These are phyloP conservation scores for Luperina testacea DNA, from an alignment of 2,888 invertebrate genomes.

Conservation along the genomic window DNA sequence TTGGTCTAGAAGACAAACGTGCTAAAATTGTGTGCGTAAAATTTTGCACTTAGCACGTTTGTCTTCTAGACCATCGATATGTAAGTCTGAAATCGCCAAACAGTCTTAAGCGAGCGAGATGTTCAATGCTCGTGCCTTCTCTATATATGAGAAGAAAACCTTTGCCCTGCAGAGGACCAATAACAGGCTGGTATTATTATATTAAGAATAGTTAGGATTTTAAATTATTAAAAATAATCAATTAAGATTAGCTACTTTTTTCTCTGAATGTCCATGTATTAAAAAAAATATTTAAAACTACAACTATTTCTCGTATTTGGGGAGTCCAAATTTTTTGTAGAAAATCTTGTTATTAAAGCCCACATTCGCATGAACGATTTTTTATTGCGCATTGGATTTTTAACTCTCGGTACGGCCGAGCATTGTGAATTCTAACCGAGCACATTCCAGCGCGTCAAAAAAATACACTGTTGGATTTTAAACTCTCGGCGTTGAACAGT, in stretches of 20 bases:
- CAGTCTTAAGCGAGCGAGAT: no score
- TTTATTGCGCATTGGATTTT: not conserved
- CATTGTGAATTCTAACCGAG: not conserved
- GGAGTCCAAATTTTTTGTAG: not conserved
- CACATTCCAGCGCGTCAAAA: not conserved
- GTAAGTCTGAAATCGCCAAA: no score
- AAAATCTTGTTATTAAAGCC: not conserved
- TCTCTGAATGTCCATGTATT: not conserved
- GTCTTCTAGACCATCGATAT: no score
- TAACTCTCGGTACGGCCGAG: not conserved
- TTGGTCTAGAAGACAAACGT: no score
- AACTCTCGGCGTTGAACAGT: not conserved
- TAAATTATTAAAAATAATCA: not conserved
- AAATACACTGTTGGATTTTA: not conserved
- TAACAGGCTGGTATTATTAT: no score
- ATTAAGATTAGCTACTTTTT: not conserved
- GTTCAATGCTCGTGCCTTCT: no score
- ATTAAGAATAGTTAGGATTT: not conserved
- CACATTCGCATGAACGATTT: not conserved
- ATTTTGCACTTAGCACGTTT: no score
- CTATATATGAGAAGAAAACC: no score
- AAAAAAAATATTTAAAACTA: not conserved
- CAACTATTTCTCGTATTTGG: not conserved
- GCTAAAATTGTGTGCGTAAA: no score
- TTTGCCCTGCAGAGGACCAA: no score